Base-by-base conservation (phyloP, 2,888 invertebrate species). In the Dynastes tityus region DNA sequence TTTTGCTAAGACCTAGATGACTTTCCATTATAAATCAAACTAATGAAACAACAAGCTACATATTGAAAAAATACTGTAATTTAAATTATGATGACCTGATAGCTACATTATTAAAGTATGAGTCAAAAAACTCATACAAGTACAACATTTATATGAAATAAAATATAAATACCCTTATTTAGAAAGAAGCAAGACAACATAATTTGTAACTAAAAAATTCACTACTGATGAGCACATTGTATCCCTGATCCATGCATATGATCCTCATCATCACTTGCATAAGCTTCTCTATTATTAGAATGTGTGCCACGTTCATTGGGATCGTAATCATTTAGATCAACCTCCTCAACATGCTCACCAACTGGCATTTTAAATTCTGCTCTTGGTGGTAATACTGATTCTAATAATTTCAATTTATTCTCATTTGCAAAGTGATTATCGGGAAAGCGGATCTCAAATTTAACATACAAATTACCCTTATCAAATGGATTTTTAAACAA, bases 361-460 rank as follows among this genome's bases (percentile, higher is more conserved):
- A 91, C 90, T 0, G 96, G 96, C 90, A 94, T 92, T 27, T 90
- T 91, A 86, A 95, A 92, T 2, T 90, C 89, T 68, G 95, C 92
- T 81, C 95, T 91, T 0, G 94, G 91, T 0, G 97, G 96, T 84
- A 98, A 89, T 78, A 96, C 87, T 71, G 89, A 90, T 88, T 97
- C 97, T 81, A 98, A 89, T 85, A 92, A 89, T 90, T 94, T 89
- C 83, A 94, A 86, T 84, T 92, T 92, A 76, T 91, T 91, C 82
- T 93, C 92, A 81, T 91, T 91, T 49, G 94, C 92, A 90, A 97
- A 97, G 86, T 96, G 91, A 84, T 93, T 94, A 58, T 92, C 91
- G 61, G 98, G 98, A 89, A 98, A 98, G 80, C 92, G 91, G 76
- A 98, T 93, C 84, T 94, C 93, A 90, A 98, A 97, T 84, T 95